phyloP scores from a whole-genome alignment of 1,140 invertebrate species.

The Trypoxylus dichotomus region DNA sequence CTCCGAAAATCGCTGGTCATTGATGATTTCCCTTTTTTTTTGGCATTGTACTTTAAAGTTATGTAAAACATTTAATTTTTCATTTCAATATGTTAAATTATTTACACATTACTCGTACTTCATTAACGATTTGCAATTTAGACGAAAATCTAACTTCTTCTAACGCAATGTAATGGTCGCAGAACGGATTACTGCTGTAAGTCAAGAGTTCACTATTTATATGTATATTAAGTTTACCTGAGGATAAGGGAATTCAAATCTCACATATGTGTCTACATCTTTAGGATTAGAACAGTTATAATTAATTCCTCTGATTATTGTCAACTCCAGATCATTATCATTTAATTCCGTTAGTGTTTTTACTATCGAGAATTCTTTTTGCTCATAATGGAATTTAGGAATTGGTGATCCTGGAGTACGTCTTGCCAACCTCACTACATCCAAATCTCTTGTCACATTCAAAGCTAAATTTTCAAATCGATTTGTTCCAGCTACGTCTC shows the following conservation, averaged over 20 bases:
- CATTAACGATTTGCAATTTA: no score
- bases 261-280: slow-evolving; percentile 93
- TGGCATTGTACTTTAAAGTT: no score
- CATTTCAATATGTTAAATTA: no score
- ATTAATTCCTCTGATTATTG: slow-evolving; percentile 83
- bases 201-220: background rate
- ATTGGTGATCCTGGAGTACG: slow-evolving; percentile 64
- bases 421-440: slow-evolving; percentile 76
- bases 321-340: slow-evolving; percentile 88
- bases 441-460: slow-evolving; percentile 84
- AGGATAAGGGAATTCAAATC: slow-evolving; percentile 91
- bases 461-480: slow-evolving; percentile 86
- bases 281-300: slow-evolving; percentile 83
- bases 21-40: no score
- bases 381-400: slow-evolving; percentile 94
- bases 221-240: slow-evolving; percentile 59
- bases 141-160: no score
- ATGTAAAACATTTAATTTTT: no score
- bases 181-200: no score
- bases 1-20: no score
- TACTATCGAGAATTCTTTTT: slow-evolving; percentile 83
- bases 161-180: no score
- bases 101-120: no score
- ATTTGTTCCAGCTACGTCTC: slow-evolving; percentile 89
- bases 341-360: slow-evolving; percentile 92